Evolutionary conservation across 2,113 vertebrate genomes (phyloP).

Genomic region (Meriones unguiculatus): DNA sequence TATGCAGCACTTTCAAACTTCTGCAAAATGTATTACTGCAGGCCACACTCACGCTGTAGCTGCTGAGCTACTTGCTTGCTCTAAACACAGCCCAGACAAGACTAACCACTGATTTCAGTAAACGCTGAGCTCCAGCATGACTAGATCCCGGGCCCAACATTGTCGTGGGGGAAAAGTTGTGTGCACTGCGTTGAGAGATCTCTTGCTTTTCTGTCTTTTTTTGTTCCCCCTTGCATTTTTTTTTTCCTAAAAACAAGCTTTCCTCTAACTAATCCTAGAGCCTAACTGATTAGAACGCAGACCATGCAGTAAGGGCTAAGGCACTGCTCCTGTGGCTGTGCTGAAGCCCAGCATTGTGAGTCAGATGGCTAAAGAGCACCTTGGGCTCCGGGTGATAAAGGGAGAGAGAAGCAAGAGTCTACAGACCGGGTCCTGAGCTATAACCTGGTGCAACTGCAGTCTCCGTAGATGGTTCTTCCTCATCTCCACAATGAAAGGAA

Average conservation of each 20-base stretch:
- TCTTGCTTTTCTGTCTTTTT: background rate
- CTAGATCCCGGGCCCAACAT: background rate
- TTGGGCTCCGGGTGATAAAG: background rate
- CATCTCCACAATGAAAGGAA: background rate
- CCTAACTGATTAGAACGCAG: background rate
- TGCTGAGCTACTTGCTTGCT: background rate
- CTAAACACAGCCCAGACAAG: background rate
- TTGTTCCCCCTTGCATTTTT: background rate
- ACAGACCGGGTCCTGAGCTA: background rate
- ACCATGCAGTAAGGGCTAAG: background rate
- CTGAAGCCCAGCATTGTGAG: background rate
- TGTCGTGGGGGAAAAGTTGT: background rate
- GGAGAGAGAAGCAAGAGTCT: background rate
- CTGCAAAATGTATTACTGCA: background rate
- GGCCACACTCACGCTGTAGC: background rate
- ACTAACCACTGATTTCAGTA: background rate
- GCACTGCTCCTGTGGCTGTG: background rate
- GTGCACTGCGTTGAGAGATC: background rate
- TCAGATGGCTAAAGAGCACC: no score
- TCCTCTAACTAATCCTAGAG: background rate
- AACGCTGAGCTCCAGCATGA: background rate
- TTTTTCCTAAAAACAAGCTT: background rate
- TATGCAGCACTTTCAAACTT: background rate
- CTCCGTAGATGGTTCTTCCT: background rate
- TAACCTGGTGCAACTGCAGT: background rate